Evolutionary conservation across 2,113 vertebrate genomes (phyloP), one percentile per base, ranked within the genome.

Genomic region (Bujurquina vittata): DNA sequence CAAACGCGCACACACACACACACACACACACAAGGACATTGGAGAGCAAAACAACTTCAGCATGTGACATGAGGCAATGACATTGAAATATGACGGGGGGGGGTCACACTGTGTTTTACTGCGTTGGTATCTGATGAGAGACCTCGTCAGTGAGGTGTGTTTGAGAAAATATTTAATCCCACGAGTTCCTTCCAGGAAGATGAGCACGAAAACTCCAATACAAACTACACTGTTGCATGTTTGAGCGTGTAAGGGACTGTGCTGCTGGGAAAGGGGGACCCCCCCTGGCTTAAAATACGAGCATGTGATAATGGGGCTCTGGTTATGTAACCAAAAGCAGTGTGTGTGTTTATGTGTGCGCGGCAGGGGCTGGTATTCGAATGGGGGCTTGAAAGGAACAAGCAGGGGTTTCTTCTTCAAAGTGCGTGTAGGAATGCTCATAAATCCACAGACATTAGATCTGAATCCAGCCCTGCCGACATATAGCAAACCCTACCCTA

Each of bases 361-460:
- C 33, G 8, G 54, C 14, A 35, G 69, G 72, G 80, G 74, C 33
- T 56, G 54, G 61, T 67, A 23, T 35, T 84, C 49, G 46, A n/a
- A 59, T 58, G 31, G 43, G 69, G 55, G 57, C 67, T 84, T 5
- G 2, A 61, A 59, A 80, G 84, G 84, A 80, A 84, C 84, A 87
- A 91, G 62, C 63, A 58, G 80, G 84, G 86, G 73, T 74, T 91
- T 92, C 84, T 77, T 91, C 75, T 87, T 85, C 31, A 10, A n/a
- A 5, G 67, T 29, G 77, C 82, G 72, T 92, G 89, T 84, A 92
- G 87, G 92, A 93, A 92, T 93, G 91, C 57, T 77, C 61, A 80
- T 90, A 91, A 90, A 86, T 91, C 88, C 69, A 81, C 46, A 60
- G 63, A 82, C 82, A 86, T 87, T 85, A n/a, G 75, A 73, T 80